Evolutionary conservation across 2,888 invertebrate species (phyloP), one percentile per base, ranked within the genome.

Genomic region (Amiota mariae): DNA sequence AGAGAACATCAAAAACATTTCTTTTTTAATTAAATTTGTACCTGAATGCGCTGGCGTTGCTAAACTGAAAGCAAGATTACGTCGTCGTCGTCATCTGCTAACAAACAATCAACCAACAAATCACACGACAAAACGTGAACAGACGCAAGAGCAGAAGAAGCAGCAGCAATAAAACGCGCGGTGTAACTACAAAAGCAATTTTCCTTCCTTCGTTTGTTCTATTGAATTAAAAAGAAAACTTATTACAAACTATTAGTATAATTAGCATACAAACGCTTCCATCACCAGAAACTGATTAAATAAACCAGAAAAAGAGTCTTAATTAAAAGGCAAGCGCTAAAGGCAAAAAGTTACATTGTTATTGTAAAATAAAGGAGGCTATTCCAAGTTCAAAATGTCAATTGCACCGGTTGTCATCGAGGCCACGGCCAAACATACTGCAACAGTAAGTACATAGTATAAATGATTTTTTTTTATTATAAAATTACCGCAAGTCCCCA

Each of bases 351-450:
- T 6, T 36, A 36, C 36, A 36, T 36, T 36, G 36, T 36, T 36
- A 6, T 36, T 36, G 36, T 6, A 36, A 36, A 36, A 36, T 2
- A 36, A 36, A 36, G 36, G 36, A 36, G 36, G 36, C 36, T 36
- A 36, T 36, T 36, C 6, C 36, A 61, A 61, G 20, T 36, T 51
- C 49, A 71, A 75, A 56, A 90, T 89, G 89, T 85, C 90, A 70
- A 77, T 82, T 61, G 93, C 93, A 89, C 95, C 96, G 78, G 95
- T 96, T 80, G 92, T 96, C 85, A 93, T 97, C 85, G 93, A 95
- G 85, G 95, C 97, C 76, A 94, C 95, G 74, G 93, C 93, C 78
- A 95, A 94, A 90, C 96, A 97, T 85, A 95, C 96, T 49, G 95
- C 95, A 47, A 95, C 96, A 86, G 96, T 96, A 91, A 93, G 93